phyloP scores from a whole-genome alignment of 2,113 vertebrate genomes.

The Aegypius monachus region DNA sequence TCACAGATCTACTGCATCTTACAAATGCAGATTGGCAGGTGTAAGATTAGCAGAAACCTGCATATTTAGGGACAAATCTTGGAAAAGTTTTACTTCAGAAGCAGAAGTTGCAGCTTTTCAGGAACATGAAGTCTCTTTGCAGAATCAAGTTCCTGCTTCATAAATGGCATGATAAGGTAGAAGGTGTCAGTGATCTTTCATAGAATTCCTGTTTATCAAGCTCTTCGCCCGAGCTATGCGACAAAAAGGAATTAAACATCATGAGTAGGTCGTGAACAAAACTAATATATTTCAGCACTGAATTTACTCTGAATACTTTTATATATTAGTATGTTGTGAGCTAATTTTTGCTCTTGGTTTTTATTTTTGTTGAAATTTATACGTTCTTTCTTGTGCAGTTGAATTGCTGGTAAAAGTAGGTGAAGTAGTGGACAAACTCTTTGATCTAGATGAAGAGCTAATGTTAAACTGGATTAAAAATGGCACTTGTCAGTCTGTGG shows the following conservation, averaged over 20 bases:
- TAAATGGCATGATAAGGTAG: neutral
- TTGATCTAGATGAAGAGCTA: slow-evolving; percentile 92
- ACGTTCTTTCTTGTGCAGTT: slow-evolving; percentile 67
- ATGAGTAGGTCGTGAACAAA: neutral
- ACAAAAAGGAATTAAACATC: neutral
- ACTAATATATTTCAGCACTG: neutral
- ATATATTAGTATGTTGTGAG: neutral
- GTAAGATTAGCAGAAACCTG: neutral
- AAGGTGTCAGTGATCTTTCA: neutral
- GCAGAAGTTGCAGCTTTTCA: neutral
- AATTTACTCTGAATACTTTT: neutral
- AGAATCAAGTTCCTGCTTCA: neutral
- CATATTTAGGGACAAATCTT: neutral
- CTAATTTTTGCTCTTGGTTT: neutral
- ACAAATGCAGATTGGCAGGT: neutral
- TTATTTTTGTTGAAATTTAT: neutral
- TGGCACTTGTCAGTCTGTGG: slow-evolving; percentile 9
- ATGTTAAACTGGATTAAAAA: slow-evolving; percentile 89
- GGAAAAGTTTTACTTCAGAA: neutral
- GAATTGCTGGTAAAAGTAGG: slow-evolving; percentile 93
- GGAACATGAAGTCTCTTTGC: neutral
- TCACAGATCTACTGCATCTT: neutral
- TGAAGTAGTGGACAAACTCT: slow-evolving; percentile 92
- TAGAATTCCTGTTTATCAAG: neutral
- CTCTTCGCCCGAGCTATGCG: neutral